Conservation (phyloP, 2,888 invertebrate species). For the Pyrochroa serraticornis region DNA sequence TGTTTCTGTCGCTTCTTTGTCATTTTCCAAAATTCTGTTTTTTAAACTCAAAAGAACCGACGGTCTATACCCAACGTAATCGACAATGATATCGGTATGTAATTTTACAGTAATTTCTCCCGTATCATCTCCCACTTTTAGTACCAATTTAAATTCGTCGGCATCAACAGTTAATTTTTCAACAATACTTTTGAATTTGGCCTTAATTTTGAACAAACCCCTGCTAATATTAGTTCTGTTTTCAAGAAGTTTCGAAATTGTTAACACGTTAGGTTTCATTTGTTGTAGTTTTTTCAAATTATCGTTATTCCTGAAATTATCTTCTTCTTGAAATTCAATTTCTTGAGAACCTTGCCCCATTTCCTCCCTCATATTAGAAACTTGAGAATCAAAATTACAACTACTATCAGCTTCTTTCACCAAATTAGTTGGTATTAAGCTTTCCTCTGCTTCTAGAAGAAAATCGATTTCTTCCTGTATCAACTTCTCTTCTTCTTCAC, state of each 20-base stretch:
- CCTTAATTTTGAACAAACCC: slow-evolving; percentile 63
- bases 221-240: slow-evolving; percentile 49
- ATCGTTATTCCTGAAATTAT: slow-evolving; percentile 38
- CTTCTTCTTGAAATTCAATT: slow-evolving; percentile 16
- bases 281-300: slow-evolving; percentile 1
- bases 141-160: slow-evolving; percentile 63
- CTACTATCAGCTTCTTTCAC: too few relatives aligned
- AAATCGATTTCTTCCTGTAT: slow-evolving; percentile 43
- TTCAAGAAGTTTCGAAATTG: slow-evolving; percentile 40
- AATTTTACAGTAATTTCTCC: slow-evolving; percentile 64
- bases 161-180: slow-evolving; percentile 64
- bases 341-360: slow-evolving; percentile 3
- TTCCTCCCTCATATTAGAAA: slow-evolving; percentile 20
- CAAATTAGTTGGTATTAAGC: neutral
- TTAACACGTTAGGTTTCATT: slow-evolving; percentile 26
- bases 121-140: slow-evolving; percentile 64
- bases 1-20: slow-evolving; percentile 35
- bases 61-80: slow-evolving; percentile 61
- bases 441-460: slow-evolving; percentile 39
- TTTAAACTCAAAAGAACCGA: slow-evolving; percentile 39
- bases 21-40: slow-evolving; percentile 34
- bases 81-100: slow-evolving; percentile 63
- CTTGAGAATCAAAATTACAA: too few relatives aligned
- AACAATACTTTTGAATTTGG: slow-evolving; percentile 62
- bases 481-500: slow-evolving; percentile 33